Evolutionary conservation across 2,113 vertebrate species (phyloP).

Genomic region (Mastomys coucha): DNA sequence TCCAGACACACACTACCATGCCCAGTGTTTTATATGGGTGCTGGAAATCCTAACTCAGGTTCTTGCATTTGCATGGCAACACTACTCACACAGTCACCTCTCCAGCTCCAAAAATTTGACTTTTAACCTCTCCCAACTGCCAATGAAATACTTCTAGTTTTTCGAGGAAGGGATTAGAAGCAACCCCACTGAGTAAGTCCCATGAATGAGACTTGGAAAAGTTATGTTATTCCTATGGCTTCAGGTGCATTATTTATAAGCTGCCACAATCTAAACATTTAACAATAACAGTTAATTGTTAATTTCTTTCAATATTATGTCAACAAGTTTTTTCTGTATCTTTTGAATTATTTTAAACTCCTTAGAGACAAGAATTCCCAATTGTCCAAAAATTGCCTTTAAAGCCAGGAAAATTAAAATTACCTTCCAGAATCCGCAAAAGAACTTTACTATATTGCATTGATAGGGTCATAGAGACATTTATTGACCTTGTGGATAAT

Average conservation of each 20-base stretch:
- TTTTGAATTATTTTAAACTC: constrained; percentile 34
- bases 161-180: background rate
- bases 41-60: background rate
- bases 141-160: background rate
- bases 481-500: constrained; percentile 33
- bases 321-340: background rate
- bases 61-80: background rate
- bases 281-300: constrained; percentile 21
- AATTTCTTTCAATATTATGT: constrained; percentile 18
- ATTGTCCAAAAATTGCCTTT: background rate
- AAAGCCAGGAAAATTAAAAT: background rate
- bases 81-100: background rate
- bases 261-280: background rate
- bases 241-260: background rate
- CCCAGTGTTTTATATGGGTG: background rate
- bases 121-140: background rate
- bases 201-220: background rate
- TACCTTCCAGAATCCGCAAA: background rate
- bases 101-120: background rate
- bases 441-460: background rate
- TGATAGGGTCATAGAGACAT: background rate
- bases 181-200: background rate
- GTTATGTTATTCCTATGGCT: background rate
- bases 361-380: background rate
- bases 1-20: background rate